These are phyloP conservation scores for Rhynchopsitta pachyrhyncha DNA, from an alignment of 2,113 vertebrate genomes.

Conservation along the genomic window DNA sequence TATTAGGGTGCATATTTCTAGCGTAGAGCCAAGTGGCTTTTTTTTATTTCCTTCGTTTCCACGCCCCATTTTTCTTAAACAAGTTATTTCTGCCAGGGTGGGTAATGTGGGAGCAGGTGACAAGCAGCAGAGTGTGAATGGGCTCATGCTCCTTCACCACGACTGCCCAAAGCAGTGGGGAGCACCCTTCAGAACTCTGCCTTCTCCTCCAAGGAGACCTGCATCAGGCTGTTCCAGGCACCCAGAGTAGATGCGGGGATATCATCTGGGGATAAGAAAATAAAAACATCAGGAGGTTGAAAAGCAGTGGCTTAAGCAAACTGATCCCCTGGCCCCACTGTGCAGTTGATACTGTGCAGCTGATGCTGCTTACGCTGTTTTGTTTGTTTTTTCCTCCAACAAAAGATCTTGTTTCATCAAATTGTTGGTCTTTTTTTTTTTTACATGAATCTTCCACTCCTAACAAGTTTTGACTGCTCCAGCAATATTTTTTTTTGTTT, in stretches of 20 bases:
- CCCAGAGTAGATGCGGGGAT: not conserved
- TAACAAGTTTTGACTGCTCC: not conserved
- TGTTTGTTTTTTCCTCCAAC: not conserved
- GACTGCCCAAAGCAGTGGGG: not conserved
- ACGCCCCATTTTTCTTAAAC: not conserved
- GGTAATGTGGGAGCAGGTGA: not conserved
- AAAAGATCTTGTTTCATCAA: not conserved
- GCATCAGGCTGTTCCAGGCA: not conserved
- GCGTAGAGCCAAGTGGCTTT: not conserved
- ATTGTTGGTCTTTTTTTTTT: not conserved
- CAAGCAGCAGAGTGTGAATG: not conserved
- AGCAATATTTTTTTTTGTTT: not conserved
- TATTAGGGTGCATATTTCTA: slow-evolving; percentile 16
- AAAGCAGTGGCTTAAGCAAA: not conserved
- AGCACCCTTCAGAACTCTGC: not conserved
- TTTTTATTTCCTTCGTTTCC: not conserved
- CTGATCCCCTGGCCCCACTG: not conserved
- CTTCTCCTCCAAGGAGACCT: not conserved
- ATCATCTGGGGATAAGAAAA: not conserved
- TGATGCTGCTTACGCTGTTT: not conserved
- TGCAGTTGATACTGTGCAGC: not conserved
- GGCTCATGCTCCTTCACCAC: not conserved
- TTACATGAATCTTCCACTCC: not conserved
- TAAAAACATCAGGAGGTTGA: not conserved
- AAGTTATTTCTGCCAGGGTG: slow-evolving; percentile 29